Conservation (phyloP, 2,113 vertebrate genomes). For the Megatriorchis doriae region DNA sequence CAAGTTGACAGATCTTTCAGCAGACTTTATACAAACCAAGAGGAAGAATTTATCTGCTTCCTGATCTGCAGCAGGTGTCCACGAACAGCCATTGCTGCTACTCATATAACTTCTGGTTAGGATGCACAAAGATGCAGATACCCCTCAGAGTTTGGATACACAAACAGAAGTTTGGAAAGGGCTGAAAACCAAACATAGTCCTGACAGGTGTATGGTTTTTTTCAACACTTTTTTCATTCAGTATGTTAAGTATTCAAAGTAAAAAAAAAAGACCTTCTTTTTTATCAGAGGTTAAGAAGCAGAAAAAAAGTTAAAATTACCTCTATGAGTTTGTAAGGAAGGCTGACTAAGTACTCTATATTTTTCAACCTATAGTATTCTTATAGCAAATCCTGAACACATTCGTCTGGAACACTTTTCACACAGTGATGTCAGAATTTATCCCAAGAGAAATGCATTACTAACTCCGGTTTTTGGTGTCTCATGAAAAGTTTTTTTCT, state of each 20-base stretch:
- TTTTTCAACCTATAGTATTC: background rate
- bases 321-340: background rate
- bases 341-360: background rate
- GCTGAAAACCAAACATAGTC: background rate
- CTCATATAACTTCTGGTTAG: background rate
- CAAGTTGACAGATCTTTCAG: background rate
- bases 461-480: rapidly evolving
- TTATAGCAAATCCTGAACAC: background rate
- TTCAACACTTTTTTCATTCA: background rate
- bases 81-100: background rate
- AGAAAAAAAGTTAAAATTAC: background rate
- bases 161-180: background rate
- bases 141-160: background rate
- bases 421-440: background rate
- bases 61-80: background rate
- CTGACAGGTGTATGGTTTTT: background rate
- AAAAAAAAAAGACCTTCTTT: background rate
- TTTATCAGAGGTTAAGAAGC: background rate
- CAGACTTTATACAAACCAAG: background rate
- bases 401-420: background rate
- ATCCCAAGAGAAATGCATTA: background rate
- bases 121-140: background rate
- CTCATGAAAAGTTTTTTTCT: background rate
- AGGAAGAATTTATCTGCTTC: background rate
- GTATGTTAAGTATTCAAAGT: background rate